phyloP scores from a whole-genome alignment of 2,888 invertebrate genomes.

The Lasioglossum malachurum region DNA sequence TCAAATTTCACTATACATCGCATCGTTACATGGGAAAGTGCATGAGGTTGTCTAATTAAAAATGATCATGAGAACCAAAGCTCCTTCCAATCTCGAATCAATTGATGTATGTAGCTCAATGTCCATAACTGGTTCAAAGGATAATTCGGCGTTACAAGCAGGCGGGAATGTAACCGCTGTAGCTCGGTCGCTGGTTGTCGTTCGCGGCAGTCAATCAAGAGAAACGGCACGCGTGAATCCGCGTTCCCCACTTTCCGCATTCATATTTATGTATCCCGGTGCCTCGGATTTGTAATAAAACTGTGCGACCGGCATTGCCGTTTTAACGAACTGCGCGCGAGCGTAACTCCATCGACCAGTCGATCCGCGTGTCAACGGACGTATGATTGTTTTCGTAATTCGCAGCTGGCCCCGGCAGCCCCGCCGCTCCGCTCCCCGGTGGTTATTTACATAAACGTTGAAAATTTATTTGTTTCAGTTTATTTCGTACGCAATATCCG shows the following conservation, averaged over 20 bases:
- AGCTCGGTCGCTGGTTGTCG: background rate
- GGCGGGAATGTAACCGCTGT: background rate
- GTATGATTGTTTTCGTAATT: constrained; percentile 57
- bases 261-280: background rate
- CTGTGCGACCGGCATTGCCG: background rate
- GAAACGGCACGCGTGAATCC: background rate
- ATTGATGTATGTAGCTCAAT: background rate
- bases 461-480: constrained; percentile 62
- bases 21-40: background rate
- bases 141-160: background rate
- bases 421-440: background rate
- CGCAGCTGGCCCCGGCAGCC: constrained; percentile 8
- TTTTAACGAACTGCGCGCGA: background rate
- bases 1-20: background rate
- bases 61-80: no score
- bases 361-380: constrained; percentile 37
- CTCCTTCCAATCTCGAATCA: background rate
- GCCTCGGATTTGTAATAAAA: constrained; percentile 12
- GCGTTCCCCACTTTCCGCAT: background rate
- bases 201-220: background rate
- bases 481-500: constrained; percentile 55
- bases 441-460: constrained; percentile 55
- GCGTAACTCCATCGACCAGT: constrained; percentile 8
- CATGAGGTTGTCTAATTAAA: background rate
- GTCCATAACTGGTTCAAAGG: background rate